Percentiles rank a stretch among this genome's conserved stretches.
Conservation (phyloP, 2,113 vertebrate species). For the Leuciscus idus region DNA sequence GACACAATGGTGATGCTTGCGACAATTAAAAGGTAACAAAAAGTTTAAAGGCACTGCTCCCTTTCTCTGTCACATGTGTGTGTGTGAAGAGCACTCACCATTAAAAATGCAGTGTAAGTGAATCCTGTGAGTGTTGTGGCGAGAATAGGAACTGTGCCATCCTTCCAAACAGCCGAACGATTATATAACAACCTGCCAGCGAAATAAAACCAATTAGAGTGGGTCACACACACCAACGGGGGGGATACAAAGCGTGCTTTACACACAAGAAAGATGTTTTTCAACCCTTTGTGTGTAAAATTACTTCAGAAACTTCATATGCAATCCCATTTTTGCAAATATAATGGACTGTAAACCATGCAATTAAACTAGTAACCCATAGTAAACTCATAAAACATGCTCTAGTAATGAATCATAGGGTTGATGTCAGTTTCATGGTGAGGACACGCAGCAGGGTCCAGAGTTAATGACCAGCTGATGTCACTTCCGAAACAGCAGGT, state of each 20-base stretch:
- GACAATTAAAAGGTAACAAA: background rate
- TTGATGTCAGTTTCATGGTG: background rate
- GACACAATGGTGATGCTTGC: background rate
- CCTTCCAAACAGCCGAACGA: slow-evolving; percentile 89
- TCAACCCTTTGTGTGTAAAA: background rate
- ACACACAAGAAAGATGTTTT: background rate
- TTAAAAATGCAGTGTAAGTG: slow-evolving; percentile 85
- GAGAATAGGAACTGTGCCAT: slow-evolving; percentile 90
- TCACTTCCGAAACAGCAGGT: background rate
- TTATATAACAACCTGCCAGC: slow-evolving; percentile 90
- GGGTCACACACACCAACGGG: background rate
- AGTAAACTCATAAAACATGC: background rate
- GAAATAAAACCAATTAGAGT: slow-evolving; percentile 12
- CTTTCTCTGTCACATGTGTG: background rate
- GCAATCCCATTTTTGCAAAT: background rate
- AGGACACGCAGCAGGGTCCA: slow-evolving; percentile 1
- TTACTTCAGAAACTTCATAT: background rate
- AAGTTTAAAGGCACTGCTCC: background rate
- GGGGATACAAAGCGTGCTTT: background rate
- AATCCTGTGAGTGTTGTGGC: slow-evolving; percentile 86
- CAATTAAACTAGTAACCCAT: background rate
- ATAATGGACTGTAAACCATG: background rate
- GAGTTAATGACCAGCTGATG: background rate
- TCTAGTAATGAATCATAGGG: background rate
- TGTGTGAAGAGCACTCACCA: slow-evolving; percentile 74